Conservation (phyloP, 1,140 invertebrate species). For the Danaus melanippus region DNA sequence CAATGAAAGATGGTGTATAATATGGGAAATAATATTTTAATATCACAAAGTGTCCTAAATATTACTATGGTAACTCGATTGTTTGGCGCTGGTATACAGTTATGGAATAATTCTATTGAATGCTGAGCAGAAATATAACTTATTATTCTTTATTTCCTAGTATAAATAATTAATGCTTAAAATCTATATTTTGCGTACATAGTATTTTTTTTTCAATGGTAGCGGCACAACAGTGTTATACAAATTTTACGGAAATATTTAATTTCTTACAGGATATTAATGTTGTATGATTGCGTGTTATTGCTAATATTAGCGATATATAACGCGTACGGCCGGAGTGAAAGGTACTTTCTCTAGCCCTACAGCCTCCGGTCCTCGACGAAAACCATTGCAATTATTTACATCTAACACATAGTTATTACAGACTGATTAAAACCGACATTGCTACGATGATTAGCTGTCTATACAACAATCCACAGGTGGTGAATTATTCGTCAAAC, state of each 20-base stretch:
- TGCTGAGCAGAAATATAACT: too few relatives aligned
- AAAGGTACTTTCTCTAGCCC: conserved; percentile 67
- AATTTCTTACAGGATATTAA: conserved; percentile 3
- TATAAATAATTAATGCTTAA: too few relatives aligned
- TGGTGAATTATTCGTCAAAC: conserved; percentile 1
- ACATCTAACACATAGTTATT: conserved; percentile 21
- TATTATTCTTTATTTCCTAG: too few relatives aligned
- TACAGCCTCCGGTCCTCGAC: conserved; percentile 54
- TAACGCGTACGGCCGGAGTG: conserved; percentile 36
- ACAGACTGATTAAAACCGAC: conserved; percentile 44
- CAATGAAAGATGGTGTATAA: too few relatives aligned
- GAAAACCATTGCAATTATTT: conserved; percentile 56
- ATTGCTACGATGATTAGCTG: conserved; percentile 21
- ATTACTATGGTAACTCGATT: too few relatives aligned
- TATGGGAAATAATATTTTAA: too few relatives aligned
- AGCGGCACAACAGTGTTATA: neutral
- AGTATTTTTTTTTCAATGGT: too few relatives aligned
- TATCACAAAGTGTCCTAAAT: too few relatives aligned
- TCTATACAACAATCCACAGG: conserved; percentile 1
- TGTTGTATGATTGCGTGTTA: conserved; percentile 31
- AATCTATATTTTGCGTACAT: too few relatives aligned
- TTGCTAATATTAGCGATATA: conserved; percentile 47
- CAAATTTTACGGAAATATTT: neutral
- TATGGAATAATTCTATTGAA: too few relatives aligned
- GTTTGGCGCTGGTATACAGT: too few relatives aligned